Conservation (phyloP, 2,888 invertebrate species). For the Ormyrus nitidulus region DNA sequence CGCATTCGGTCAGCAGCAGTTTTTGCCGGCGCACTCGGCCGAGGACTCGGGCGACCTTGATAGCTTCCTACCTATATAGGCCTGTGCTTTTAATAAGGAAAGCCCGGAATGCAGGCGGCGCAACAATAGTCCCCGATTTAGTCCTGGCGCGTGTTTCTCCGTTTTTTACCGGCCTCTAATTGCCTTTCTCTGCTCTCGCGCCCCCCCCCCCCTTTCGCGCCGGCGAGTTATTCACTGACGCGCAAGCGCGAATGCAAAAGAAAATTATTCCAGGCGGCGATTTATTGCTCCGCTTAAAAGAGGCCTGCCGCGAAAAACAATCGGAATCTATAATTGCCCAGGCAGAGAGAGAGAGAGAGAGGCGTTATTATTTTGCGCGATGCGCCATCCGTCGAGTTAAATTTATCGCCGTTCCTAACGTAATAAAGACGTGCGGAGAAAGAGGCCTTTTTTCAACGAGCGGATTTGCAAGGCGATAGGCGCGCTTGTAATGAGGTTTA, state of each 20-base stretch:
- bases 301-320: not conserved
- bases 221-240: slow-evolving; percentile 28
- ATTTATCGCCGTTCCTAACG: too few relatives aligned
- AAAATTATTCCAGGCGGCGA: slow-evolving; percentile 10
- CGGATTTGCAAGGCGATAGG: too few relatives aligned
- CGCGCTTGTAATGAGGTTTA: too few relatives aligned
- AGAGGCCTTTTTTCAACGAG: too few relatives aligned
- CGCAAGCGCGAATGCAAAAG: slow-evolving; percentile 6
- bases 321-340: not conserved
- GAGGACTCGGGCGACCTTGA: slow-evolving; percentile 28
- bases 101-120: slow-evolving; percentile 33
- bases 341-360: too few relatives aligned
- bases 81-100: slow-evolving; percentile 1
- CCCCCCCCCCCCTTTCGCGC: slow-evolving; percentile 5
- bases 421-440: too few relatives aligned
- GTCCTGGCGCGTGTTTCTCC: not conserved
- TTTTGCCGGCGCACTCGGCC: slow-evolving; percentile 25
- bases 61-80: not conserved
- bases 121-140: slow-evolving; percentile 44
- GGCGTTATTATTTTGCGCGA: too few relatives aligned
- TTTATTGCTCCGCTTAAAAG: slow-evolving; percentile 4
- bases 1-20: slow-evolving; percentile 8
- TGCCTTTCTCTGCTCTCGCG: slow-evolving; percentile 46
- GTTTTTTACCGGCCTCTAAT: slow-evolving; percentile 45
- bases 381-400: too few relatives aligned